Percentiles rank a stretch among this genome's conserved stretches.
Conservation (phyloP, 1,140 invertebrate species). For the Dreissena polymorpha region DNA sequence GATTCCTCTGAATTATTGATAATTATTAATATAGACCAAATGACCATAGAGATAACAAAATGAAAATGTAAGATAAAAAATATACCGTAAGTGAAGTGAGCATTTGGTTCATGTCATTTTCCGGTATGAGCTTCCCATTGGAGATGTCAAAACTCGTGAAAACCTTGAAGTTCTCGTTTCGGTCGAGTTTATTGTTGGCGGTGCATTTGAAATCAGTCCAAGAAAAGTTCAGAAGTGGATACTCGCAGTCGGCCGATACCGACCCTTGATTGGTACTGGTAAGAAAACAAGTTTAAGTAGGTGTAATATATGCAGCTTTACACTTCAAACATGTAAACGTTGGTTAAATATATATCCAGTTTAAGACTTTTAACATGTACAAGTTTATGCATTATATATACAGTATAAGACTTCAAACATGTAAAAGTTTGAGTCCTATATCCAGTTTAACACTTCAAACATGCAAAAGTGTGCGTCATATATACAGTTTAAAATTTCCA, state of each 20-base stretch:
- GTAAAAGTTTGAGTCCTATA: too few species aligned
- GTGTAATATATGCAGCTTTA: too few species aligned
- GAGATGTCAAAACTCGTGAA: slow-evolving; percentile 29
- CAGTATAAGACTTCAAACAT: too few species aligned
- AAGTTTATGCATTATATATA: too few species aligned
- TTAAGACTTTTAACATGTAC: too few species aligned
- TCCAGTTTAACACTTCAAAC: too few species aligned
- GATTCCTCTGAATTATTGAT: too few species aligned
- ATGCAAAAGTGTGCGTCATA: too few species aligned
- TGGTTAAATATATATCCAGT: neutral
- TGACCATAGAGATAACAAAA: too few species aligned
- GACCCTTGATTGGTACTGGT: neutral
- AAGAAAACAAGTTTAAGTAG: neutral
- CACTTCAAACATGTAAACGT: neutral
- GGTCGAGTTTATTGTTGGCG: slow-evolving; percentile 33
- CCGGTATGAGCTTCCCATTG: slow-evolving; percentile 10
- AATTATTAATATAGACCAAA: too few species aligned
- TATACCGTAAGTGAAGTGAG: neutral
- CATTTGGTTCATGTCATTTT: slow-evolving; percentile 24
- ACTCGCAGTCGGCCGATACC: neutral
- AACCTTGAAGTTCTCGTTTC: slow-evolving; percentile 42
- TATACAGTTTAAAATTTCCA: too few species aligned
- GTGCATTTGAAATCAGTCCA: slow-evolving; percentile 9
- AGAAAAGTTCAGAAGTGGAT: neutral
- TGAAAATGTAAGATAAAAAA: neutral